Evolutionary conservation across 2,888 invertebrate genomes (phyloP).

Genomic region (Apocheima hispidaria): DNA sequence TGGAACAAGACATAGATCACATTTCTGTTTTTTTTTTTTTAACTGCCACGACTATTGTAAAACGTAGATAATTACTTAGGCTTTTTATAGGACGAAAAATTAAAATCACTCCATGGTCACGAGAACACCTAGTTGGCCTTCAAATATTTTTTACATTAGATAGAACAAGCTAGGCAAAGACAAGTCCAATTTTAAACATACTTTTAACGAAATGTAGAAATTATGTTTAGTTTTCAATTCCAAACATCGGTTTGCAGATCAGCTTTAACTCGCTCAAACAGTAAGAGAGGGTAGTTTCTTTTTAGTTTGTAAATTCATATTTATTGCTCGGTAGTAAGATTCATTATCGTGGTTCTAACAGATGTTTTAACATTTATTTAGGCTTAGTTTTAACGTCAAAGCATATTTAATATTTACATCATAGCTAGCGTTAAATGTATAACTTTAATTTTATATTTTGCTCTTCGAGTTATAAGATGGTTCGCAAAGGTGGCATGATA

Average conservation of each 20-base stretch:
- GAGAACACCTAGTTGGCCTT: slow-evolving; percentile 69
- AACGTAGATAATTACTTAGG: background rate
- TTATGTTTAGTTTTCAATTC: slow-evolving; percentile 28
- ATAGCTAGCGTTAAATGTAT: slow-evolving; percentile 74
- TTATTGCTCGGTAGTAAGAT: slow-evolving; percentile 60
- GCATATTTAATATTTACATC: slow-evolving; percentile 75
- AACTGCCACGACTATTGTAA: background rate
- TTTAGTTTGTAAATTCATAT: slow-evolving; percentile 66
- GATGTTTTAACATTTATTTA: slow-evolving; percentile 61
- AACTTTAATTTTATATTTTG: slow-evolving; percentile 72
- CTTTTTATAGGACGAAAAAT: slow-evolving; percentile 4
- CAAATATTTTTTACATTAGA: slow-evolving; percentile 52
- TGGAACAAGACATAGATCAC: no score
- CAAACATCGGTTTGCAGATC: slow-evolving; percentile 52
- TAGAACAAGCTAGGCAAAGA: slow-evolving; percentile 56
- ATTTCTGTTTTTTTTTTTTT: background rate
- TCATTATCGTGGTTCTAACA: slow-evolving; percentile 63
- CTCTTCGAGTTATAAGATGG: slow-evolving; percentile 62
- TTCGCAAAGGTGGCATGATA: slow-evolving; percentile 43
- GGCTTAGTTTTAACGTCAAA: slow-evolving; percentile 65
- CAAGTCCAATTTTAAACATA: slow-evolving; percentile 33
- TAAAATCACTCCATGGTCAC: slow-evolving; percentile 27
- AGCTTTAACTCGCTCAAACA: slow-evolving; percentile 74
- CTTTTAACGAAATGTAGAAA: slow-evolving; percentile 28
- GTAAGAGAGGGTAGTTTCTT: slow-evolving; percentile 48